A percentile compares a stretch with the other conserved stretches of the same genome.
Evolutionary conservation across 2,888 invertebrate species (phyloP).

Genomic region (Parnassius apollo): DNA sequence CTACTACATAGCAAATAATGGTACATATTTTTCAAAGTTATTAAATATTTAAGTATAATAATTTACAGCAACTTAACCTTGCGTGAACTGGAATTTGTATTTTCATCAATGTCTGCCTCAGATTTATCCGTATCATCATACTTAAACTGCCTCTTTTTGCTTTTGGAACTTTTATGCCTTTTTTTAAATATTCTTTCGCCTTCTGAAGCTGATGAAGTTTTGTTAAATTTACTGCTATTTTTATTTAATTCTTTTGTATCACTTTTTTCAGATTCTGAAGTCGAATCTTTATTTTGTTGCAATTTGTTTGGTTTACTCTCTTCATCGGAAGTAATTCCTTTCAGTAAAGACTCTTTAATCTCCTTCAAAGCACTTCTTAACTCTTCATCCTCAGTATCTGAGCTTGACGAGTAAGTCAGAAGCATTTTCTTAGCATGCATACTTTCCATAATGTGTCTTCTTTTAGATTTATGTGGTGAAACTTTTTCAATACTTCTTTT

Average conservation of each 20-base stretch:
- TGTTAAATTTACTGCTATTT: slow-evolving; percentile 18
- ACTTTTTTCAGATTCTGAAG: slow-evolving; percentile 43
- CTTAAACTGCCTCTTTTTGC: slow-evolving; percentile 1
- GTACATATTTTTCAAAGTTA: not conserved
- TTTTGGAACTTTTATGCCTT: not conserved
- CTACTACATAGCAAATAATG: too few species aligned
- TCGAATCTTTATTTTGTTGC: slow-evolving; percentile 14
- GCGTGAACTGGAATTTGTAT: slow-evolving; percentile 52
- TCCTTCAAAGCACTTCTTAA: slow-evolving; percentile 45
- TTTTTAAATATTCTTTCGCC: not conserved
- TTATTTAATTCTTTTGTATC: slow-evolving; percentile 27
- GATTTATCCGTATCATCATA: not conserved
- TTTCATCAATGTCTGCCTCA: slow-evolving; percentile 27
- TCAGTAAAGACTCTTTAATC: slow-evolving; percentile 50
- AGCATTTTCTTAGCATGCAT: slow-evolving; percentile 63
- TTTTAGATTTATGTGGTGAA: slow-evolving; percentile 43
- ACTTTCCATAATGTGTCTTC: slow-evolving; percentile 56
- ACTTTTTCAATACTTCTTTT: slow-evolving; percentile 31
- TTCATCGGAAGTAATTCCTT: slow-evolving; percentile 46
- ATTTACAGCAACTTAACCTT: slow-evolving; percentile 57
- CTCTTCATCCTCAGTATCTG: slow-evolving; percentile 63
- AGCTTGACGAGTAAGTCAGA: slow-evolving; percentile 59
- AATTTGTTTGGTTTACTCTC: slow-evolving; percentile 23
- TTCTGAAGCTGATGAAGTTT: slow-evolving; percentile 11
- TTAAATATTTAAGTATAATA: not conserved